Evolutionary conservation across 1,140 invertebrate species (phyloP).

Genomic region (Popillia japonica): DNA sequence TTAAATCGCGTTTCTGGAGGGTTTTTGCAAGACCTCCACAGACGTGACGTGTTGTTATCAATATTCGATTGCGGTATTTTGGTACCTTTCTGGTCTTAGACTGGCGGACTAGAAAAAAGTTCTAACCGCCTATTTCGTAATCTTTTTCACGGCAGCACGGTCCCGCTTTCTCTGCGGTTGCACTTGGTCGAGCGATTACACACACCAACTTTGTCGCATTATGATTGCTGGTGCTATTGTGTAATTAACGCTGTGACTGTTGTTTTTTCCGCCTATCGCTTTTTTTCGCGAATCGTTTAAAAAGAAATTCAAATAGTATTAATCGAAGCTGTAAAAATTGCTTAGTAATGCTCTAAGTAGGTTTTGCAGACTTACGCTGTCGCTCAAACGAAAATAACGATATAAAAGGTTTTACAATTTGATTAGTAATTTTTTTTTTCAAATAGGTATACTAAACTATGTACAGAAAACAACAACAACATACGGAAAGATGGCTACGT

Average conservation of each 20-base stretch:
- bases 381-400: too few species aligned
- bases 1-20: neutral
- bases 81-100: neutral
- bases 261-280: neutral
- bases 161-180: conserved; percentile 13
- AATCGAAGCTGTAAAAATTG: too few species aligned
- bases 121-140: conserved; percentile 15
- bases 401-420: too few species aligned
- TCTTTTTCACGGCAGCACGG: neutral
- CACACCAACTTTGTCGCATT: neutral
- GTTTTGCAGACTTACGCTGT: too few species aligned
- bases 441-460: too few species aligned
- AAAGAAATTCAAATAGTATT: neutral
- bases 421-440: too few species aligned
- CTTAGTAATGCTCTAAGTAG: too few species aligned
- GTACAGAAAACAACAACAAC: too few species aligned
- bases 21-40: neutral
- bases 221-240: neutral
- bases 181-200: conserved; percentile 4
- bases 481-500: too few species aligned
- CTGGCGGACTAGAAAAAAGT: neutral
- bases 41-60: conserved; percentile 5
- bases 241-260: neutral
- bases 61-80: neutral
- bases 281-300: neutral